A percentile compares a stretch with the other conserved stretches of the same genome.
Evolutionary conservation across 1,140 invertebrate species (phyloP).

Genomic region (Magallana gigas): DNA sequence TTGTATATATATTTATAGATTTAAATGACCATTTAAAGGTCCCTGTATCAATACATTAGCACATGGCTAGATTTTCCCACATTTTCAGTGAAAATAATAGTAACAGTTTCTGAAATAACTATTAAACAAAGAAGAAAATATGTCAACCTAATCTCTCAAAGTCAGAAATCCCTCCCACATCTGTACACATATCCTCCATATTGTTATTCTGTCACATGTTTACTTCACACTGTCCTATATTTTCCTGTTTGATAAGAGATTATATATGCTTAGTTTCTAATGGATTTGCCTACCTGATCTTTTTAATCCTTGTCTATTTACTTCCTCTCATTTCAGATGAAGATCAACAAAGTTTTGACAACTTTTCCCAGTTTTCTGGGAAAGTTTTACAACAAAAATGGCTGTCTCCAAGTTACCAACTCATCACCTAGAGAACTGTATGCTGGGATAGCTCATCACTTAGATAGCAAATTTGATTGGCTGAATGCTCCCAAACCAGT

Average conservation of each 20-base stretch:
- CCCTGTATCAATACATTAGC: neutral
- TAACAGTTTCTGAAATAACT: neutral
- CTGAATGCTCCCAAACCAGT: slow-evolving; percentile 53
- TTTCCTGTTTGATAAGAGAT: slow-evolving; percentile 21
- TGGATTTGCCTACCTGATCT: neutral
- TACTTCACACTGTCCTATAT: slow-evolving; percentile 16
- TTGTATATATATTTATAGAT: slow-evolving; percentile 24
- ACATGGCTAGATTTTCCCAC: slow-evolving; percentile 14
- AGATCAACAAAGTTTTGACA: slow-evolving; percentile 30
- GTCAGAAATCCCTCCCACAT: neutral
- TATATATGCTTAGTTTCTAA: neutral
- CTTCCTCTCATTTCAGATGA: slow-evolving; percentile 23
- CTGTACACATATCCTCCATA: slow-evolving; percentile 18
- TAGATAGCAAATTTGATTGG: slow-evolving; percentile 56
- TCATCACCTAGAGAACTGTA: slow-evolving; percentile 62
- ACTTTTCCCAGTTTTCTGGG: slow-evolving; percentile 25
- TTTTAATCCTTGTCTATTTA: slow-evolving; percentile 12
- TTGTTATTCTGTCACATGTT: slow-evolving; percentile 40
- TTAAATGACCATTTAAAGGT: slow-evolving; percentile 34
- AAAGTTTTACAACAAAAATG: slow-evolving; percentile 47
- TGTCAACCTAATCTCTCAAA: neutral
- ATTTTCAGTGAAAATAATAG: neutral
- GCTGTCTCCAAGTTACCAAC: slow-evolving; percentile 52
- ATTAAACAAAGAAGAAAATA: neutral
- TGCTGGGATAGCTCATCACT: slow-evolving; percentile 57